Base-by-base conservation (phyloP, 2,888 invertebrate genomes). In the Agapostemon virescens region DNA sequence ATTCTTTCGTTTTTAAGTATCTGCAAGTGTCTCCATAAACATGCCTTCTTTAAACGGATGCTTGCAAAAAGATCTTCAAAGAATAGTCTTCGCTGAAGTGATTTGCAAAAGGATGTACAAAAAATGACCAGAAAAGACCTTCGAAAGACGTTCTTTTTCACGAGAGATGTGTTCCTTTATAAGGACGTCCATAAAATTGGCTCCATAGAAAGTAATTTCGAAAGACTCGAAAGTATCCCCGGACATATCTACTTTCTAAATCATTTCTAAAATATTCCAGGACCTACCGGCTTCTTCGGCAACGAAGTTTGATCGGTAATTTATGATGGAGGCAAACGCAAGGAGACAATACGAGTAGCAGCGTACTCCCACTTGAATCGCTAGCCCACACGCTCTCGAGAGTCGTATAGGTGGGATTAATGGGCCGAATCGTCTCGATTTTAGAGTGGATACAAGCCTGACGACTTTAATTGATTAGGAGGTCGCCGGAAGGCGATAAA, bases 381-480 rank as follows among this genome's bases (percentile, higher is more conserved):
- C 20, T 6, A 26, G 30, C 58, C 58, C 30, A 30, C 58, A 30
- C 58, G 49, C 2, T 30, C 9, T 33, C 36, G n/a, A 36, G 81
- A 55, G 55, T 58, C 68, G 66, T 26, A 6, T 23, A n/a, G 76
- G n/a, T 55, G 63, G 75, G 74, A 85, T 84, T 85, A 81, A 84
- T 76, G 84, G 83, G 70, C 42, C 78, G 85, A 79, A 83, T 85
- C 58, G 61, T 70, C 82, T 79, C 81, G 75, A 67, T 66, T 69
- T 75, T 81, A 69, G 76, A 77, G 70, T 69, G 74, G 77, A 85
- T 77, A 75, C 73, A 61, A 71, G 55, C 69, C 84, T 74, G 73
- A 75, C 74, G 84, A 84, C 75, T 75, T 75, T 86, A 85, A 85
- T 85, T 85, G 83, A 85, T 85, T 85, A 72, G 70, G 55, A 49